A percentile compares a stretch with the other conserved stretches of the same genome.
Evolutionary conservation across 2,888 invertebrate genomes (phyloP).

Genomic region (Lycophotia porphyrea): DNA sequence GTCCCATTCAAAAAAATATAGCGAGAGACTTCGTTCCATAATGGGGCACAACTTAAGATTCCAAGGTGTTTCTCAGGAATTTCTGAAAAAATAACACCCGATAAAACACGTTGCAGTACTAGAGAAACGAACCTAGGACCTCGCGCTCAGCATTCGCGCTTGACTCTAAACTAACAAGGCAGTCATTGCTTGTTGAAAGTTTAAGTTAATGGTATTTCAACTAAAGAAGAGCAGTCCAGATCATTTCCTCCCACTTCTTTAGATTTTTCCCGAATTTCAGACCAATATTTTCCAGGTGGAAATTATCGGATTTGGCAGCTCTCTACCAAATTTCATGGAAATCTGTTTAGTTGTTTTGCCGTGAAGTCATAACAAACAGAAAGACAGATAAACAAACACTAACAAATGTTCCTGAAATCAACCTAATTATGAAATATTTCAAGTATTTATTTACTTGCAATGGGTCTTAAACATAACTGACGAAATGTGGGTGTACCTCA

Average conservation of each 20-base stretch:
- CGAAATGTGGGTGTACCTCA: not conserved
- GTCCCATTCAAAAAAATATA: not conserved
- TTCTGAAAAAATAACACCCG: not conserved
- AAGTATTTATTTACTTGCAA: slow-evolving; percentile 1
- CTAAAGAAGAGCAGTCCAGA: not conserved
- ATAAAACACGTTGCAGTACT: not conserved
- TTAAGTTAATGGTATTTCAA: slow-evolving; percentile 3
- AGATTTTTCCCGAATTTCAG: not conserved
- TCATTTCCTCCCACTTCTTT: not conserved
- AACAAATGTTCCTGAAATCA: slow-evolving; percentile 13
- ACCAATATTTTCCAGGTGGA: not conserved
- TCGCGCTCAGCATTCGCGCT: too few species aligned
- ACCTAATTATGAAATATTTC: slow-evolving; percentile 11
- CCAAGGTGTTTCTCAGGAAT: not conserved
- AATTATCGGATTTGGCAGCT: slow-evolving; percentile 6
- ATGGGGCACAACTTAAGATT: not conserved
- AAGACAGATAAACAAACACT: slow-evolving; percentile 20
- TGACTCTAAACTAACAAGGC: not conserved
- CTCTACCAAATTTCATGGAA: slow-evolving; percentile 1
- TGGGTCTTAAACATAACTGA: not conserved
- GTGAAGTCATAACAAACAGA: slow-evolving; percentile 29
- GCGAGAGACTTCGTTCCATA: not conserved
- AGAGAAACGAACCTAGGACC: not conserved
- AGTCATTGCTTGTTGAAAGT: slow-evolving; percentile 1
- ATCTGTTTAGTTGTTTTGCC: slow-evolving; percentile 5